Base-by-base conservation (phyloP, 30 jellyfish, hydroid and myxozoan species). In the Turritopsis rubra region DNA sequence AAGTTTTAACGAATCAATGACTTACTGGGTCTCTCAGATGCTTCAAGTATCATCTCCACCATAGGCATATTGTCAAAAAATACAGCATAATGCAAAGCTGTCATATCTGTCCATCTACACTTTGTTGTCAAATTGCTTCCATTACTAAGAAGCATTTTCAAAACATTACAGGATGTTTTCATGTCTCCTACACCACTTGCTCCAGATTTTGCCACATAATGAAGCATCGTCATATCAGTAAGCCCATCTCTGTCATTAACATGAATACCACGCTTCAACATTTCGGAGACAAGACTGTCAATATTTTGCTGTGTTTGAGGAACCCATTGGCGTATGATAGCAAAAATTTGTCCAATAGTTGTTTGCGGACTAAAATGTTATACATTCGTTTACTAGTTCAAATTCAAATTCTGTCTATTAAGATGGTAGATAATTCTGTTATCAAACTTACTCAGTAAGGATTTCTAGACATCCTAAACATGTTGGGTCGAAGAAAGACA, bases 61-160 rank as follows among this genome's bases (percentile, higher is more conserved):
- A 83, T 85, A 20, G 90, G 88, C 27, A 28, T 84, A 31, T 82
- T 83, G 79, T 90, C 97, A 82, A 90, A 90, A 81, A 85, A 90
- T 13, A 88, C 88, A 0, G 97, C 97, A 79, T 84, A 90, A 82
- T 90, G 97, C 27, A 90, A 75, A 52, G 97, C 85, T 41, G 91
- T 68, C 97, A 90, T 90, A 66, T 90, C 97, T 0, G 97, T 90
- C 97, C 97, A 90, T 53, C 96, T 75, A 73, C 97, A 90, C 54
- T 86, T 90, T 41, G 93, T 92, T 41, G 72, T 54, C 65, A 86
- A 68, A 23, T 86, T 85, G 28, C 52, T 71, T n/a, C 88, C 85
- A 28, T 65, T 68, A 16, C 52, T 52, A 1, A 82, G 70, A n/a
- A 82, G 52, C 71, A 28, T 65, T 23, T 54, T 71, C 52, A 29